Base-by-base conservation (phyloP, 2,888 invertebrate species). In the Escarpia spicata region DNA sequence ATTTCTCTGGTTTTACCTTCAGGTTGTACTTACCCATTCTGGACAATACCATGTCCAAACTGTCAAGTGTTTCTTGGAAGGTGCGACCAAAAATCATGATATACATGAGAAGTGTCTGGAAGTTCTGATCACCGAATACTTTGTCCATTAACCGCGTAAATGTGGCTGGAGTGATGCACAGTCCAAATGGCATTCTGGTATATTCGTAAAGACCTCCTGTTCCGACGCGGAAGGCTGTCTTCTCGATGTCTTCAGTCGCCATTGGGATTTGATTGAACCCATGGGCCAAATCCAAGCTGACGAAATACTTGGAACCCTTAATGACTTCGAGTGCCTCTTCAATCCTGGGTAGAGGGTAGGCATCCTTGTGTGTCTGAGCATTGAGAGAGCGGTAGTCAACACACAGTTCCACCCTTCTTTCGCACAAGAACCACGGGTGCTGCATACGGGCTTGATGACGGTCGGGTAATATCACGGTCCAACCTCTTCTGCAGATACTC, bases 391-490 rank as follows among this genome's bases (percentile, higher is more conserved):
- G 75, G 44, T 92, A 92, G 45, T 92, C 92, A 10, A 92, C 90
- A 92, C 92, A 92, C 3, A 92, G 44, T 43, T 75, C 90, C 90
- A 43, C 92, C 92, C 3, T 90, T 89, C 89, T 92, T 92, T 37
- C 89, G 37, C 12, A 75, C 92, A 3, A 92, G 45, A 26, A 92
- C 92, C 0, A 92, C 91, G n/a, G 90, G 89, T 26, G n/a, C 31
- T 6, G 89, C 52, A 44, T 45, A 92, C 43, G 92, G 90, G n/a
- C n/a, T 43, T n/a, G 37, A 43, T 26, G 92, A 92, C 12, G 91
- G 43, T 9, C n/a, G 31, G 44, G 3, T 92, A 91, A 91, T 1
- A 90, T n/a, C 90, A 37, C 31, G 15, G 15, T 92, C 90, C 26
- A 91, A 44, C 8, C 43, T 26, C 31, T 92, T n/a, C 90, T 92